phyloP scores from a whole-genome alignment of 2,888 invertebrate genomes.

The Acronicta psi region DNA sequence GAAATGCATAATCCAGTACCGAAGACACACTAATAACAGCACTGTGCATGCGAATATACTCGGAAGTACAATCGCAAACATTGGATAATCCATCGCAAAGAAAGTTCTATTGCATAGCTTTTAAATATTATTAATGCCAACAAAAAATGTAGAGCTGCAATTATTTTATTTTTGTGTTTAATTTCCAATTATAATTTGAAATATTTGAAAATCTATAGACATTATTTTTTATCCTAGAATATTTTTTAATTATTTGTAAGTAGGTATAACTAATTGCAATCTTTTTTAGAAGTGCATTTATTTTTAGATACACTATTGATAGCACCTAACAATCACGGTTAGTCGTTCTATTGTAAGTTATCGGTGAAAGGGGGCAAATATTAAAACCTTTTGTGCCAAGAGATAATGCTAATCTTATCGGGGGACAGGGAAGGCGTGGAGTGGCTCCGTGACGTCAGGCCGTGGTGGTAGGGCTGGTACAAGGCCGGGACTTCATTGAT shows the following conservation, averaged over 20 bases:
- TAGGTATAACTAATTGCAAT: background rate
- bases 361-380: slow-evolving; percentile 39
- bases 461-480: slow-evolving; percentile 3
- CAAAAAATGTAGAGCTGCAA: no score
- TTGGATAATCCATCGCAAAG: slow-evolving; percentile 22
- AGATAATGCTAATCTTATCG: slow-evolving; percentile 54
- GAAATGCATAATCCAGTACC: slow-evolving; percentile 26
- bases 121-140: background rate
- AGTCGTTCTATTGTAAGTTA: slow-evolving; percentile 13
- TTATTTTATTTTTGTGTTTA: no score
- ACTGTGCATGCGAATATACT: slow-evolving; percentile 26
- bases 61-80: slow-evolving; percentile 33
- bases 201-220: no score
- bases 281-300: background rate
- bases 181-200: no score
- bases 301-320: background rate
- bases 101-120: background rate
- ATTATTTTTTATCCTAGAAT: no score
- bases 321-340: slow-evolving; percentile 39
- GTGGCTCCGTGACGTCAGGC: slow-evolving; percentile 44
- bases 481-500: background rate
- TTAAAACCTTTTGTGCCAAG: slow-evolving; percentile 32
- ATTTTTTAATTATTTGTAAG: no score
- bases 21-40: slow-evolving; percentile 27
- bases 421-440: slow-evolving; percentile 42